Percentiles rank a stretch among this genome's conserved stretches.
These are phyloP conservation scores for Lasioglossum zephyrum DNA, from an alignment of 2,888 invertebrate genomes.

Conservation along the genomic window DNA sequence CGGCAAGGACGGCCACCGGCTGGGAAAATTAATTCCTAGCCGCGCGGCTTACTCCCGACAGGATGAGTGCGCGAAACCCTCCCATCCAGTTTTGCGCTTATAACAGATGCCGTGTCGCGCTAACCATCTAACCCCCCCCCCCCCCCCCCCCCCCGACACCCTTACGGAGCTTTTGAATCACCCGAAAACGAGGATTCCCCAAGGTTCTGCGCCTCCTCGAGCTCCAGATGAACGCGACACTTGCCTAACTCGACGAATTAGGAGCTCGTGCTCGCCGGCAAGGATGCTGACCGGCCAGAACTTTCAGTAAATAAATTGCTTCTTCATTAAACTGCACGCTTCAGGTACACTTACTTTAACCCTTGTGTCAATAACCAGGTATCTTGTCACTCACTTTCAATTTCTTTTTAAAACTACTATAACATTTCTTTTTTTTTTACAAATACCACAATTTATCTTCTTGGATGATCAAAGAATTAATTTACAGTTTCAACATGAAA, in stretches of 20 bases:
- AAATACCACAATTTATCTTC: too few relatives aligned
- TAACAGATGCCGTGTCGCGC: conserved; percentile 36
- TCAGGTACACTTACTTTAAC: not conserved
- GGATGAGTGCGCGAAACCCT: conserved; percentile 31
- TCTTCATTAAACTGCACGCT: not conserved
- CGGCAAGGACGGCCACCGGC: conserved; percentile 58
- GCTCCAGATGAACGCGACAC: not conserved
- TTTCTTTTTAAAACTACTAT: too few relatives aligned
- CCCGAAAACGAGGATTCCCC: not conserved
- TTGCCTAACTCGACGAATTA: not conserved
- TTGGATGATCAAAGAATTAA: too few relatives aligned
- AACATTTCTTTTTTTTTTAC: too few relatives aligned
- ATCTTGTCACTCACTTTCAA: too few relatives aligned
- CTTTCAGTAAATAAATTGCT: not conserved
- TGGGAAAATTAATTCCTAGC: conserved; percentile 66
- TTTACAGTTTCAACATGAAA: too few relatives aligned
- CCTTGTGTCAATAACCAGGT: too few relatives aligned
- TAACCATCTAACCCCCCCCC: conserved; percentile 17
- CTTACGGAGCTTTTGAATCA: conserved; percentile 10
- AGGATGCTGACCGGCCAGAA: not conserved
- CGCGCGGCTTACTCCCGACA: conserved; percentile 48
- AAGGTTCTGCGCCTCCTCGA: not conserved
- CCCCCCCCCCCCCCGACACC: not conserved
- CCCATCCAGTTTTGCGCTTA: conserved; percentile 40
- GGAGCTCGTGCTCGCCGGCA: not conserved